Evolutionary conservation across 2,113 vertebrate species (phyloP).

Genomic region (Promerops cafer): DNA sequence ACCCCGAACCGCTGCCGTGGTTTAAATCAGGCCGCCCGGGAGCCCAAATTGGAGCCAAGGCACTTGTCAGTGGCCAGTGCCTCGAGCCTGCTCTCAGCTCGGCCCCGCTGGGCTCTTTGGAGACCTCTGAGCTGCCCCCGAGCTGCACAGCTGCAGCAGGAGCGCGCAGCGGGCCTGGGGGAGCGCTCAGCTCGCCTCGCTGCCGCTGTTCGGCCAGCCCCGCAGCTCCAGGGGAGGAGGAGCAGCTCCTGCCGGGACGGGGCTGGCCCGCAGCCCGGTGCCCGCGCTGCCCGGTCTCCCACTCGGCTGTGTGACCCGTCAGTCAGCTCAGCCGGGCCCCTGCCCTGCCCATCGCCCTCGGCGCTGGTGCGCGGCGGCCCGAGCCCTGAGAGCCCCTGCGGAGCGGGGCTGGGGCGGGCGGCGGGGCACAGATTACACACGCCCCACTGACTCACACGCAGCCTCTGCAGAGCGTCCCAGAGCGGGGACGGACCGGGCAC

Average conservation of each 20-base stretch:
- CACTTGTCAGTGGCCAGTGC: background rate
- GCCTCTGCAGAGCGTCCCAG: background rate
- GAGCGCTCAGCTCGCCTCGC: background rate
- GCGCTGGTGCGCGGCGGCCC: background rate
- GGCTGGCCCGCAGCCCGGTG: background rate
- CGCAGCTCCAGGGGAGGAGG: background rate
- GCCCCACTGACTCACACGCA: rapidly evolving
- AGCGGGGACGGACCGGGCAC: rapidly evolving
- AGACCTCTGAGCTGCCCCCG: rapidly evolving
- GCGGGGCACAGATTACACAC: background rate
- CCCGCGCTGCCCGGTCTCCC: background rate
- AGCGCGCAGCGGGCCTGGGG: rapidly evolving
- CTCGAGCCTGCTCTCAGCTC: rapidly evolving
- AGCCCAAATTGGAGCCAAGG: background rate
- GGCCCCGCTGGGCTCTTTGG: background rate
- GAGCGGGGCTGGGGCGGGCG: background rate
- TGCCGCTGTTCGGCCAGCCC: rapidly evolving
- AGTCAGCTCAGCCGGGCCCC: background rate
- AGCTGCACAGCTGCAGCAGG: background rate
- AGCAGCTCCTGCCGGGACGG: background rate
- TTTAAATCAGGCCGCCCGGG: background rate
- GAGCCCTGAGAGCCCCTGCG: background rate
- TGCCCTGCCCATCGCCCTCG: background rate
- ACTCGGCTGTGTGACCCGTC: background rate
- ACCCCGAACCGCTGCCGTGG: background rate